Conservation (phyloP, 2,797 vertebrate genomes). For the Dipus sagitta region DNA sequence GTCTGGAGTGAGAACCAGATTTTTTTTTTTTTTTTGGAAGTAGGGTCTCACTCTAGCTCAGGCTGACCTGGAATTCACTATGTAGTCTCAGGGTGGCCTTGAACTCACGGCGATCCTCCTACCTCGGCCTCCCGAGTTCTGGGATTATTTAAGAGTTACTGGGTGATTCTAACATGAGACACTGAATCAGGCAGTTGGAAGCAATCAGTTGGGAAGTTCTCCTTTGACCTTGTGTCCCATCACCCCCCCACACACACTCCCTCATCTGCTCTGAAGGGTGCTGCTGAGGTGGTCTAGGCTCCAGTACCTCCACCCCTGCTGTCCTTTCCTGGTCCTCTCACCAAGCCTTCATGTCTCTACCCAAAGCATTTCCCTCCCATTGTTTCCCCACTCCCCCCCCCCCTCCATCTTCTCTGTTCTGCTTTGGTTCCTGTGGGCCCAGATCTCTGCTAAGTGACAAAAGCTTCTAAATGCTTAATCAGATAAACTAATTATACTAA, state of each 20-base stretch:
- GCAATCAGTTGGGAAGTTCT: not conserved
- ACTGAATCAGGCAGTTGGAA: not conserved
- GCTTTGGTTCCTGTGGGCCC: constrained; percentile 55
- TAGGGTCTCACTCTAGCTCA: too few relatives aligned
- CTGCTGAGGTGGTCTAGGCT: not conserved
- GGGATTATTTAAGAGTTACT: not conserved
- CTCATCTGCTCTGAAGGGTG: not conserved
- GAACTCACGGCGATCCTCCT: too few relatives aligned
- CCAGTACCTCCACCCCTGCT: too few relatives aligned
- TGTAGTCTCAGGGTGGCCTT: too few relatives aligned
- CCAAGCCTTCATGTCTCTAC: not conserved
- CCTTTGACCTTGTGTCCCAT: not conserved
- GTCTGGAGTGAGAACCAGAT: not conserved
- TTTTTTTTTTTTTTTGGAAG: too few relatives aligned
- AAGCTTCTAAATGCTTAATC: constrained; percentile 69
- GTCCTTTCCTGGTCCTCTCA: not conserved
- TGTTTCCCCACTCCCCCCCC: too few relatives aligned
- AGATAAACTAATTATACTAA: constrained; percentile 71
- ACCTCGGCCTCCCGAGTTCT: too few relatives aligned
- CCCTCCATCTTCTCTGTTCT: constrained; percentile 16
- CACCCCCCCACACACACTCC: not conserved
- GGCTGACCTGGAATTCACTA: too few relatives aligned
- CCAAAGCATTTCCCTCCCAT: not conserved
- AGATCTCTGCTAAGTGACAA: constrained; percentile 72
- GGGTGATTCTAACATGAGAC: not conserved